phyloP scores from a whole-genome alignment of 2,888 invertebrate species.

The Orthonevra nobilis region DNA sequence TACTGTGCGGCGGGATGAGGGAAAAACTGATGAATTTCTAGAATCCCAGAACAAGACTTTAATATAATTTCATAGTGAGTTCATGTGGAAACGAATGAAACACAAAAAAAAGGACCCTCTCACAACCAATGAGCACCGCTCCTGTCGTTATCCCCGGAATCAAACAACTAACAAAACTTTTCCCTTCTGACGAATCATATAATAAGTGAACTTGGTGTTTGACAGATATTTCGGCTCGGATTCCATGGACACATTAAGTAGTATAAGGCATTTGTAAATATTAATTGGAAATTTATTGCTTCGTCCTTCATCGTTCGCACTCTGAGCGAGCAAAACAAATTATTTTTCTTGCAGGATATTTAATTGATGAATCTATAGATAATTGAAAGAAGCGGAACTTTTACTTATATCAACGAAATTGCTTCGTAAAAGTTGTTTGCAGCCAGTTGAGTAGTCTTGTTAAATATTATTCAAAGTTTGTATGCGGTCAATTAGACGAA shows the following conservation, averaged over 20 bases:
- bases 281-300: conserved; percentile 63
- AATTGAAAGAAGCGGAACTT: conserved; percentile 39
- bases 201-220: conserved; percentile 27
- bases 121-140: too few relatives aligned
- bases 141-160: neutral
- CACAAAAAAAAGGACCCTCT: conserved; percentile 31
- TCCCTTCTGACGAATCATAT: neutral
- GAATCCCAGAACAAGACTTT: conserved; percentile 39
- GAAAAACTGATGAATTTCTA: conserved; percentile 26
- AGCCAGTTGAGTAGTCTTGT: neutral
- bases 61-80: conserved; percentile 57
- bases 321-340: neutral
- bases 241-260: conserved; percentile 52
- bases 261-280: conserved; percentile 38
- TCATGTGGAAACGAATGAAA: conserved; percentile 56
- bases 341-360: neutral
- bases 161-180: conserved; percentile 3
- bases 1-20: neutral
- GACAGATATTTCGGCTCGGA: conserved; percentile 50
- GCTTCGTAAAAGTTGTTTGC: neutral
- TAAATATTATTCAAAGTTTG: neutral
- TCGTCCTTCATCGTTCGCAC: neutral
- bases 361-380: conserved; percentile 39
- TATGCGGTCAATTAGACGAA: too few relatives aligned
- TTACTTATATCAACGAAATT: neutral